These are phyloP conservation scores for Caenorhabditis elegans DNA, from an alignment of 1,140 invertebrate species.

Conservation along the genomic window DNA sequence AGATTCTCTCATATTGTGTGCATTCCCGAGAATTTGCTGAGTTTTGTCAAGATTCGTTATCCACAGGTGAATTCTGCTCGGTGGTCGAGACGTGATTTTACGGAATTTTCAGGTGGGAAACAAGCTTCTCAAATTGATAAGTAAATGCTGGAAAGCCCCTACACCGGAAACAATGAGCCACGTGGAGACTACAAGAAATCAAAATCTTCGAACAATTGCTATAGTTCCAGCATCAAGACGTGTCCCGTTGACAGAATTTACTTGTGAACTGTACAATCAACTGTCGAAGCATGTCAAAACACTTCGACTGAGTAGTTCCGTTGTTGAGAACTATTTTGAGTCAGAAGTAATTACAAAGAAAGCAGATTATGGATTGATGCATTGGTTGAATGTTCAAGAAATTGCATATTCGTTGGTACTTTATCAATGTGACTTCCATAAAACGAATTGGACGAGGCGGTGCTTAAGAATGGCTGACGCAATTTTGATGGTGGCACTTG, in stretches of 20 bases:
- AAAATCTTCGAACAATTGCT: constrained; percentile 93
- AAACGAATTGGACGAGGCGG: constrained; percentile 91
- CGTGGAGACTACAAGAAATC: constrained; percentile 40
- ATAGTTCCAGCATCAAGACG: constrained; percentile 89
- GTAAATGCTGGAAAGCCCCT: constrained; percentile 59
- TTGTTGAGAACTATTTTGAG: constrained; percentile 55
- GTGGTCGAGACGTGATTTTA: constrained; percentile 73
- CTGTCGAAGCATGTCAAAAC: constrained; percentile 79
- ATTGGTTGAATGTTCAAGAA: constrained; percentile 96
- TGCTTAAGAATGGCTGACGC: constrained; percentile 97
- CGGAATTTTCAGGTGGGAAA: constrained; percentile 73
- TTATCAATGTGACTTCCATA: constrained; percentile 89
- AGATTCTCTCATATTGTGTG: constrained; percentile 81
- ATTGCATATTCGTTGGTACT: constrained; percentile 90
- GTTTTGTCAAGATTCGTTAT: constrained; percentile 92
- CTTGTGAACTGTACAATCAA: constrained; percentile 91
- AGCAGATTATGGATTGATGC: constrained; percentile 77
- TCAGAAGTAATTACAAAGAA: constrained; percentile 60
- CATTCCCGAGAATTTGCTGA: constrained; percentile 91
- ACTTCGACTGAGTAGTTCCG: constrained; percentile 56
- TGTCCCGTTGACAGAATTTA: constrained; percentile 92
- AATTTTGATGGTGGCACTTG: constrained; percentile 84
- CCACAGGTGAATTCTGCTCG: constrained; percentile 74
- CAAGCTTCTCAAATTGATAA: constrained; percentile 61
- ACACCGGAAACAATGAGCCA: constrained; percentile 56